Base-by-base conservation (phyloP, 2,113 vertebrate species). In the Catharus fuscescens region DNA sequence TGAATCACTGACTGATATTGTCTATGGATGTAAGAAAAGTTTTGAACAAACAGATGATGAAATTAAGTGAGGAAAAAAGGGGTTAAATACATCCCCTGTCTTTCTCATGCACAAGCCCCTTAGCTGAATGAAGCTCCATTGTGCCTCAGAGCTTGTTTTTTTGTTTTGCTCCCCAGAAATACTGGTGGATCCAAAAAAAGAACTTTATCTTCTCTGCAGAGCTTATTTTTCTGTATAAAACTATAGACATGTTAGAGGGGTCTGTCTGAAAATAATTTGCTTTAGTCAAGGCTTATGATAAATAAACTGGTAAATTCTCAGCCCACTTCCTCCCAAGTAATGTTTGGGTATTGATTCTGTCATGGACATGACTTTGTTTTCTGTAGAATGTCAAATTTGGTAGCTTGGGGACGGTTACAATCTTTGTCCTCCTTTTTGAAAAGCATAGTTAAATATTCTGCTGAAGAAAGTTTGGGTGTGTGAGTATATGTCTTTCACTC, bases 401-500 rank as follows among this genome's bases (percentile, higher is more conserved):
- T 24, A 66, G 21, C 9, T 88, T 4, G 1, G 10, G 24, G 13
- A 24, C 1, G 0, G 7, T 44, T 90, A 7, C 47, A 66, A 29
- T 14, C 17, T 72, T 70, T 74, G 47, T 14, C 10, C 25, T 9
- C 34, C 14, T 34, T 76, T 73, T 86, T 74, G 48, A 48, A 85
- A 36, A 59, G 5, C 23, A 19, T 5, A 45, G 25, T 44, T 59
- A 62, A 93, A 85, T 73, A 88, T 64, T 47, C 59, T n/a, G n/a
- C 50, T 50, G 76, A 48, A 81, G 34, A 57, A 29, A 71, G 12
- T 78, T 90, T 88, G 72, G 65, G 86, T n/a, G 82, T 92, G 84
- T 91, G 50, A 92, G 29, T 31, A 36, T 80, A 64, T 8, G 28
- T 80, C 66, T 91, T 91, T 94, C 62, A 82, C 26, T 66, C 20